These are phyloP conservation scores for Notoglanidium macrostoma DNA, from an alignment of 2,797 vertebrate genomes.

Conservation along the genomic window DNA sequence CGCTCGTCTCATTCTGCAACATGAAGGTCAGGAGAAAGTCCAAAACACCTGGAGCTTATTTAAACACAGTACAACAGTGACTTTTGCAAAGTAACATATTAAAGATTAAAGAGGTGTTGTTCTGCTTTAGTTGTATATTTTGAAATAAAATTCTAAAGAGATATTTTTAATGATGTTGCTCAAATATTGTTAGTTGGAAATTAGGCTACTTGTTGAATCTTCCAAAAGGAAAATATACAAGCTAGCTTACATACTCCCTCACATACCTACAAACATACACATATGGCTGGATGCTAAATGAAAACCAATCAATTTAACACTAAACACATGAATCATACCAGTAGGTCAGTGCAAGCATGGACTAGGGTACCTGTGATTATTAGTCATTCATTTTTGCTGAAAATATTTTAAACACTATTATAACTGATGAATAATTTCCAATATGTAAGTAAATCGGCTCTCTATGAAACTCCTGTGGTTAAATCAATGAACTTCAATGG, in stretches of 20 bases:
- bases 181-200: background rate
- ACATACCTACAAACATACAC: too few species aligned
- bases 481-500: conserved; percentile 12
- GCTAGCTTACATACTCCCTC: too few species aligned
- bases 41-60: background rate
- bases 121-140: background rate
- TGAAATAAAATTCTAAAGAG: background rate
- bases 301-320: background rate
- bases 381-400: background rate
- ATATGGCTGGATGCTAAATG: too few species aligned
- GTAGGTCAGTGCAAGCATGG: background rate
- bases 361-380: background rate
- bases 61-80: background rate
- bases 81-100: background rate
- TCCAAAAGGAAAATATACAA: background rate
- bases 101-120: background rate
- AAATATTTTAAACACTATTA: conserved; percentile 2
- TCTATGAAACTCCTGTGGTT: background rate
- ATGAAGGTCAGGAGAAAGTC: conserved; percentile 19
- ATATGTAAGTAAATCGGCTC: conserved; percentile 2
- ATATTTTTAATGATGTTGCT: background rate
- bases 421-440: background rate
- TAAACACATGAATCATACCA: background rate
- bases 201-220: background rate
- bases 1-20: background rate